These are phyloP conservation scores for Cerastoderma edule DNA, from an alignment of 2,888 invertebrate genomes.

Conservation along the genomic window DNA sequence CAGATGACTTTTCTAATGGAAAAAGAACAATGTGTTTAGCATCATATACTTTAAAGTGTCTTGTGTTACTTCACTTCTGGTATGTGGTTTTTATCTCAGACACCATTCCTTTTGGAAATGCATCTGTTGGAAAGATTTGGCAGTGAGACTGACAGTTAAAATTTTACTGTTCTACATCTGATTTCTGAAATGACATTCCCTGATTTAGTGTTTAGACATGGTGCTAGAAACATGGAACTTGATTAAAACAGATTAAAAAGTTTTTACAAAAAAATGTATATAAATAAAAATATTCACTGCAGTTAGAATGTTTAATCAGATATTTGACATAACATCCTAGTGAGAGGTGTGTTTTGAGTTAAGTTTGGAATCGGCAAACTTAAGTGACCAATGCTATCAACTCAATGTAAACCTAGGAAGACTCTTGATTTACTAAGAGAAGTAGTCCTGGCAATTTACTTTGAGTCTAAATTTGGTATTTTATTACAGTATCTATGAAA, in stretches of 20 bases:
- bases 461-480: not conserved
- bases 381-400: too few relatives aligned
- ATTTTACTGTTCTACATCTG: not conserved
- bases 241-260: not conserved
- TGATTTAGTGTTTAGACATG: not conserved
- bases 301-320: slow-evolving; percentile 17
- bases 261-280: not conserved
- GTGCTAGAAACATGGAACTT: not conserved
- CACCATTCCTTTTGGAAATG: not conserved
- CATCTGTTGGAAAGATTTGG: not conserved
- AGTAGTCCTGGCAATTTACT: not conserved
- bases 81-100: too few relatives aligned
- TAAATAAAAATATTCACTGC: slow-evolving; percentile 5
- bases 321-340: slow-evolving; percentile 10
- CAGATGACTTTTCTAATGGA: too few relatives aligned
- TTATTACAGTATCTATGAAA: not conserved
- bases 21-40: too few relatives aligned
- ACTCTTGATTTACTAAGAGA: not conserved
- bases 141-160: not conserved
- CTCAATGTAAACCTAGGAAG: not conserved
- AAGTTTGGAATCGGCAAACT: slow-evolving; percentile 27
- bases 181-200: slow-evolving; percentile 11
- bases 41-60: too few relatives aligned
- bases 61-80: too few relatives aligned
- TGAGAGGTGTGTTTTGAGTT: slow-evolving; percentile 5